Evolutionary conservation across 1,140 invertebrate genomes (phyloP), one percentile per base, ranked within the genome.

Genomic region (Bombus confusus): DNA sequence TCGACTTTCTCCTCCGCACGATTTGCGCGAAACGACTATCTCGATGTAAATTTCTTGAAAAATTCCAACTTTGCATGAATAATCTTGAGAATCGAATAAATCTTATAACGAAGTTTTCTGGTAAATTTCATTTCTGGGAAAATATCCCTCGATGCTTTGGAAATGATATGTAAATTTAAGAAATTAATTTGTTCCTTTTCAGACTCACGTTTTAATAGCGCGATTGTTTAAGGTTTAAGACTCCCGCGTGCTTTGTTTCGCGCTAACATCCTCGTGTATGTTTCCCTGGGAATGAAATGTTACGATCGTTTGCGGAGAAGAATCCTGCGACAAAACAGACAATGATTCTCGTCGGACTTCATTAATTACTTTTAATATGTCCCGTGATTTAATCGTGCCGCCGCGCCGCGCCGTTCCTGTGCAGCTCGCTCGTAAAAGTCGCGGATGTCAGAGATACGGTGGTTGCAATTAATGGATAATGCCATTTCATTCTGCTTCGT

Each of bases 321-420:
- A 52, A 52, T 52, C 18, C 47, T 22, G 18, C n/a, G 43, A 37
- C 37, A 28, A 69, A 69, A 18, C 69, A 18, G 52, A 43, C 37
- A 47, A 64, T 57, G 62, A 41, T 81, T 84, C 80, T 75, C 75
- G 57, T 88, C 75, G 71, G 78, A 76, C 71, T 83, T 87, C 88
- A 80, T 89, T 89, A 88, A 89, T 89, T 88, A 86, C 79, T 41
- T 89, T 89, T 89, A 89, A 89, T 88, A 75, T 62, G 79, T 86
- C 52, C 8, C 57, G 83, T 81, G 87, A 88, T 89, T 88, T 83
- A 86, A 88, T 86, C 74, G 52, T 68, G 59, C 52, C 34, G 76
- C 47, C 31, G 57, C 85, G 28, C 52, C 68, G 10, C 13, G 28
- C 28, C 78, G 59, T 52, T 22, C 1, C 47, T 52, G 18, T 52